phyloP scores from a whole-genome alignment of 2,113 vertebrate genomes.

The Oenanthe oenanthe region DNA sequence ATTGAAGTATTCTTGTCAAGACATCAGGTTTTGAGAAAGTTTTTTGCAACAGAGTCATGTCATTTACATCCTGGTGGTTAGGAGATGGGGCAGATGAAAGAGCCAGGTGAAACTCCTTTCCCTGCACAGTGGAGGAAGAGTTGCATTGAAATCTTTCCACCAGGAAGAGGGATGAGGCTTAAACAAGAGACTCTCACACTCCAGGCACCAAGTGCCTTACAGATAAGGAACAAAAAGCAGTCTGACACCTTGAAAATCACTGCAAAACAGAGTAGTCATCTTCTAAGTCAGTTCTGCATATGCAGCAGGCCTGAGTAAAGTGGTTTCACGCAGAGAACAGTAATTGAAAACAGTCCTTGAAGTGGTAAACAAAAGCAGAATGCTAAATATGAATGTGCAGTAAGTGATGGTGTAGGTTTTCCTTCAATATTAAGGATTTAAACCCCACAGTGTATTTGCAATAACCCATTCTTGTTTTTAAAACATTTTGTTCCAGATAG shows the following conservation, averaged over 20 bases:
- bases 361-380: constrained; percentile 61
- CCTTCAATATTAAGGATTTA: constrained; percentile 36
- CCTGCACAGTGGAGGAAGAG: neutral
- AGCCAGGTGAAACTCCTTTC: constrained; percentile 4
- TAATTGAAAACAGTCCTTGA: constrained; percentile 63
- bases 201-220: neutral
- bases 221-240: neutral
- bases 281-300: constrained; percentile 34
- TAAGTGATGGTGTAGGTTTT: constrained; percentile 28
- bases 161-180: neutral
- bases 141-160: neutral
- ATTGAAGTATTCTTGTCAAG: neutral
- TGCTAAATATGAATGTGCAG: constrained; percentile 27
- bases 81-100: neutral
- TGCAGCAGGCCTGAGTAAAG: constrained; percentile 16
- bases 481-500: constrained; percentile 54
- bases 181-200: neutral
- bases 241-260: constrained; percentile 33
- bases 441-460: constrained; percentile 17
- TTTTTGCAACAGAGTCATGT: neutral
- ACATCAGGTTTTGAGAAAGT: neutral
- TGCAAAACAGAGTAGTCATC: constrained; percentile 31
- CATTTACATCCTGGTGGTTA: neutral
- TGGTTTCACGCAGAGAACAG: constrained; percentile 44
- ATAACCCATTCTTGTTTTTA: constrained; percentile 41